Base-by-base conservation (phyloP, 2,797 vertebrate genomes). In the Enteromius mattozi region DNA sequence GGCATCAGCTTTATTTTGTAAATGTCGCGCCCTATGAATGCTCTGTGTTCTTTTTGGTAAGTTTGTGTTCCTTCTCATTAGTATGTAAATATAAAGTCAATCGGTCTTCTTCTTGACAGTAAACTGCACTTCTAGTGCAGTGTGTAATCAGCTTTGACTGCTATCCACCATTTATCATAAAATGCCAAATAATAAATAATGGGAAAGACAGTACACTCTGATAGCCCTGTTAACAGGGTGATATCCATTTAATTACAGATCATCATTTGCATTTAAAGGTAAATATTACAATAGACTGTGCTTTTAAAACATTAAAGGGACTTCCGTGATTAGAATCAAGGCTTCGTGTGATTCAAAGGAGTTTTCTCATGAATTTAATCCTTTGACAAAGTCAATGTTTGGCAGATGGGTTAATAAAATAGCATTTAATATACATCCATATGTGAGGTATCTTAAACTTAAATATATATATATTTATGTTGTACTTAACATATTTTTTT, bases 81-180 rank as follows among this genome's bases (percentile, higher is more conserved):
- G 98, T 98, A 99, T 99, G 98, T 97, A 99, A 99, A 99, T 99
- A 96, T 97, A 95, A 97, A 99, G 97, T 98, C 97, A 98, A 97
- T 98, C 95, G 95, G 95, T 98, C 97, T 97, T 97, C 96, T 95
- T 92, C 90, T 95, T 96, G 94, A 97, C 96, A 96, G 96, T 94
- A 89, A 95, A 93, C 96, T 95, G 96, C 96, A 96, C 97, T 98
- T 96, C 95, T 96, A 96, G 94, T 91, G 95, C 94, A 92, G 96
- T 97, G 97, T 97, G 96, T 97, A 98, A 99, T 99, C 95, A 94
- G 95, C 96, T 98, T 95, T 97, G 97, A 98, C 97, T 97, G 96
- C 96, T 96, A 96, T 96, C 95, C 92, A 94, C 95, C 95, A 96
- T 96, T 96, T 95, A 96, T 96, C 95, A 96, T 95, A 94, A 95